These are phyloP conservation scores for Nasua narica DNA, from an alignment of 2,797 vertebrate genomes.

Conservation along the genomic window DNA sequence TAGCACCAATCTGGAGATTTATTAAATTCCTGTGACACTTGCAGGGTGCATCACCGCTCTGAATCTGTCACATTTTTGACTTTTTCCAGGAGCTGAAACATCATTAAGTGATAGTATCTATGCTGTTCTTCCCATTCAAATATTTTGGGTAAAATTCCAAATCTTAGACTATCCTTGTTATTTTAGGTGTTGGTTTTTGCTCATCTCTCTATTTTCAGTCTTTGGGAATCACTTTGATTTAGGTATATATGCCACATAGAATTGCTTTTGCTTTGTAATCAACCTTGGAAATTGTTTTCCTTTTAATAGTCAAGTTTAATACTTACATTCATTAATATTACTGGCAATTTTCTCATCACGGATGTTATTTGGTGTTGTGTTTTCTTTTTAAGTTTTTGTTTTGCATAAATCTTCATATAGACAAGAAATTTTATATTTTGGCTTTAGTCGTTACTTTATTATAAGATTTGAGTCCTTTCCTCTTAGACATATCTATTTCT, in stretches of 20 bases:
- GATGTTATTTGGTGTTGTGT: background rate
- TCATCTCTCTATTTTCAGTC: background rate
- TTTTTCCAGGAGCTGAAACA: background rate
- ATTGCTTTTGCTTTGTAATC: background rate
- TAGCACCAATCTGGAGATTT: background rate
- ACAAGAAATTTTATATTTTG: background rate
- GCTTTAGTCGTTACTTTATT: background rate
- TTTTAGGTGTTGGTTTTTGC: background rate
- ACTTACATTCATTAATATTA: background rate
- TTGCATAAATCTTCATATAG: background rate
- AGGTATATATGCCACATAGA: background rate
- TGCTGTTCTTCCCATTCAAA: background rate
- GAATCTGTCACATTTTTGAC: background rate
- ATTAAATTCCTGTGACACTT: background rate
- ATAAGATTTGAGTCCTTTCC: background rate
- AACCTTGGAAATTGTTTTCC: background rate
- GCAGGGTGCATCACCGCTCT: background rate
- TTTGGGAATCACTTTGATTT: background rate
- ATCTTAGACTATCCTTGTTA: background rate
- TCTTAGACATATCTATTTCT: background rate
- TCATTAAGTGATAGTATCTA: background rate
- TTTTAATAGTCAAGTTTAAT: background rate
- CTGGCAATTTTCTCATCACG: background rate
- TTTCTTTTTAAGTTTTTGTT: background rate
- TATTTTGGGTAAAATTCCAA: background rate